Base-by-base conservation (phyloP, 2,113 vertebrate genomes). In the Cebus imitator region DNA sequence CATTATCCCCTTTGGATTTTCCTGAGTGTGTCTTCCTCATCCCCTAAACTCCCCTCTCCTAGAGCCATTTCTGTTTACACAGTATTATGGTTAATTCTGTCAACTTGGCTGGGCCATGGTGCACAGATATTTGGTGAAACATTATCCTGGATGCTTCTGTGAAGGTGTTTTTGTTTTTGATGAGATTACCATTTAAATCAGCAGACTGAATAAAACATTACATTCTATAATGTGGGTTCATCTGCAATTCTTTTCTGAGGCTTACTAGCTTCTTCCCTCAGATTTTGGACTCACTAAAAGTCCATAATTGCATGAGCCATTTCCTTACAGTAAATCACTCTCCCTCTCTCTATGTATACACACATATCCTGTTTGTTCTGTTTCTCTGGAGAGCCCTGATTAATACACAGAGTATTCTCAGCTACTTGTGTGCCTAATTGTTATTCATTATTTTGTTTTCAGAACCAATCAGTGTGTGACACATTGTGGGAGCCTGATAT, bases 401-500 rank as follows among this genome's bases (percentile, higher is more conserved):
- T 76, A 83, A 78, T 21, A 52, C 8, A 86, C 18, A 52, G 27
- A 43, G 23, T 13, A 80, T 66, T 89, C 8, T 86, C 40, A 90
- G 37, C 61, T 95, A 92, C 61, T 84, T 72, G 20, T 48, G 6
- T 64, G 35, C 13, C 37, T 72, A 72, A 27, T 48, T 95, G 89
- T 89, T 79, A 72, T 84, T 70, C 27, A 91, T 81, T 50, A 78
- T 43, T 89, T 92, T 61, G 73, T 90, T 95, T 90, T 20, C 17
- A 81, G 37, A 86, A 95, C 11, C 57, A 10, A 90, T 5, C 16
- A 48, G 8, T 57, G 20, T 37, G 66, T 89, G 52, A 66, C 10
- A 92, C 88, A 92, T 50, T 92, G n/a, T 12, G 11, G 48, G 17
- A 80, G 9, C 23, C 66, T 30, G 5, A 40, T 80, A 90, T 66